phyloP scores from a whole-genome alignment of 92 coral and sea anemone species.

The Siderastrea siderea region DNA sequence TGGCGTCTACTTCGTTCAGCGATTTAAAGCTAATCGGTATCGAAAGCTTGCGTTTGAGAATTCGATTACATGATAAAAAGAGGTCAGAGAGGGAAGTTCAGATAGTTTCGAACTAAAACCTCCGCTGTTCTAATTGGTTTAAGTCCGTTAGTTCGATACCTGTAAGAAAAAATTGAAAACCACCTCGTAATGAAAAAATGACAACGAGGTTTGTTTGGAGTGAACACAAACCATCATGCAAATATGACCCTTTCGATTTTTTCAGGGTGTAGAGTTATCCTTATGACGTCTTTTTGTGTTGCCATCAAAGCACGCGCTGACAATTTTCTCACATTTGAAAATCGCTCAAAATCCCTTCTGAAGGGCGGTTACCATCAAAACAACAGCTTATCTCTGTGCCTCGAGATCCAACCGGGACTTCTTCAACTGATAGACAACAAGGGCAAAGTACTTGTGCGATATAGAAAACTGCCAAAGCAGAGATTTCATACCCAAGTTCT shows the following conservation, averaged over 20 bases:
- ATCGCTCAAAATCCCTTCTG: conserved; percentile 3
- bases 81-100: background rate
- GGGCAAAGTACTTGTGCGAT: conserved; percentile 12
- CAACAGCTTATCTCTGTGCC: conserved; percentile 36
- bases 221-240: background rate
- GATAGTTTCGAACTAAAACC: background rate
- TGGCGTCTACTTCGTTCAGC: no score
- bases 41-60: background rate
- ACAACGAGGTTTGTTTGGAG: background rate
- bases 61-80: background rate
- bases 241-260: background rate
- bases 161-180: conserved; percentile 6
- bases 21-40: background rate
- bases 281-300: background rate
- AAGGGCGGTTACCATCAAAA: conserved; percentile 47
- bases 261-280: no score
- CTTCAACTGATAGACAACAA: conserved; percentile 19
- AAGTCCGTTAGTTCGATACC: conserved; percentile 13
- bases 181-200: background rate
- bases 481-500: conserved; percentile 19
- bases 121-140: background rate
- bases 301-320: background rate
- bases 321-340: conserved; percentile 10
- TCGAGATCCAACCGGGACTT: conserved; percentile 21
- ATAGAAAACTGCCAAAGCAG: background rate